Conservation (phyloP, 2,113 vertebrate genomes). For the Marmota flaviventris region DNA sequence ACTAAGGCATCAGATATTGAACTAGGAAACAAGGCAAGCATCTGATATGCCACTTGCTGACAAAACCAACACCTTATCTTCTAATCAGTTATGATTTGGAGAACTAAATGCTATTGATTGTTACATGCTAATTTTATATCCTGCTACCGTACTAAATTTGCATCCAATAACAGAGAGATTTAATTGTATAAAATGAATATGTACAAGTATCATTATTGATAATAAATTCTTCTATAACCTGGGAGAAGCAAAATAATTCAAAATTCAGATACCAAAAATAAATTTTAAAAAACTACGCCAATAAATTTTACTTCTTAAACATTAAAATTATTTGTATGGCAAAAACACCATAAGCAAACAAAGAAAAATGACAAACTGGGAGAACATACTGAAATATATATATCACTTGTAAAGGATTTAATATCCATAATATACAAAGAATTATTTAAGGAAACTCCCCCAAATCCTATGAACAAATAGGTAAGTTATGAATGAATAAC, state of each 20-base stretch:
- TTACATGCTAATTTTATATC: neutral
- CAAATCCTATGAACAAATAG: slow-evolving; percentile 8
- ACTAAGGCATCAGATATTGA: neutral
- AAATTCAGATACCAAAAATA: neutral
- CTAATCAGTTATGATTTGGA: neutral
- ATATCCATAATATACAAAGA: neutral
- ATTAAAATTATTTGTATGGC: neutral
- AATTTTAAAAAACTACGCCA: neutral
- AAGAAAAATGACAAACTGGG: neutral
- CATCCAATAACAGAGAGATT: neutral
- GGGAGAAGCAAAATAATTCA: neutral
- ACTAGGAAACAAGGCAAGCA: neutral
- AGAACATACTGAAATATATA: neutral
- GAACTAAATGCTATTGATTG: neutral
- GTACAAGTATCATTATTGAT: neutral
- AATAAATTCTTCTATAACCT: neutral
- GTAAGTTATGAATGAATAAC: neutral
- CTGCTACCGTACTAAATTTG: neutral
- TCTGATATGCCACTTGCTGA: neutral
- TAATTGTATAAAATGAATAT: neutral
- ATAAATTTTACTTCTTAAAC: neutral
- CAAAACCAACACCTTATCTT: neutral
- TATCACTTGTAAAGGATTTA: neutral
- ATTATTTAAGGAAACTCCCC: neutral
- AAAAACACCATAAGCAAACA: neutral